These are phyloP conservation scores for Hippoglossus hippoglossus DNA, from an alignment of 2,797 vertebrate species.

Conservation along the genomic window DNA sequence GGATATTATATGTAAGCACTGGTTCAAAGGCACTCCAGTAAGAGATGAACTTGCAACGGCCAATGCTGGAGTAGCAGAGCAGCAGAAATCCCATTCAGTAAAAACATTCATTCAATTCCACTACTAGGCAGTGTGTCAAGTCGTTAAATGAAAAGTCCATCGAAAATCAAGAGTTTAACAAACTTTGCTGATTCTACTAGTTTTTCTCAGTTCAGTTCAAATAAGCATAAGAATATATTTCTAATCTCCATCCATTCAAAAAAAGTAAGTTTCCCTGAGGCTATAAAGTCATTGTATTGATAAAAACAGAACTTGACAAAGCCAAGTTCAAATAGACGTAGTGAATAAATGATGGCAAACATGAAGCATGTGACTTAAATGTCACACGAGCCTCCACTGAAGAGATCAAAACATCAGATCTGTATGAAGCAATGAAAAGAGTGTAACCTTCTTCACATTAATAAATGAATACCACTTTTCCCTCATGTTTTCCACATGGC, in stretches of 20 bases:
- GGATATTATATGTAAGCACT: conserved; percentile 5
- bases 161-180: not conserved
- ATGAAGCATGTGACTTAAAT: not conserved
- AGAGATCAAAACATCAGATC: not conserved
- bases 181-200: not conserved
- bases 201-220: not conserved
- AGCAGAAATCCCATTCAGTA: conserved; percentile 1
- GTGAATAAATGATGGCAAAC: not conserved
- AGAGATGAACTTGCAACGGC: conserved; percentile 15
- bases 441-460: not conserved
- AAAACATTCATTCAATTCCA: not conserved
- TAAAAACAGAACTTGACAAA: not conserved
- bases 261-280: not conserved
- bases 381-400: not conserved
- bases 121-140: not conserved
- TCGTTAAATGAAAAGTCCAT: not conserved
- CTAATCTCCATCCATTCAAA: not conserved
- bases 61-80: conserved; percentile 8
- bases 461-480: not conserved
- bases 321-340: not conserved
- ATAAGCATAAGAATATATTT: not conserved
- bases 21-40: conserved; percentile 13
- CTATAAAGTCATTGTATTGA: not conserved
- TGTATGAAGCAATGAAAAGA: not conserved
- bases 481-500: not conserved